These are phyloP conservation scores for Epizoanthus ramosus DNA, from an alignment of 92 coral and sea anemone genomes.

Conservation along the genomic window DNA sequence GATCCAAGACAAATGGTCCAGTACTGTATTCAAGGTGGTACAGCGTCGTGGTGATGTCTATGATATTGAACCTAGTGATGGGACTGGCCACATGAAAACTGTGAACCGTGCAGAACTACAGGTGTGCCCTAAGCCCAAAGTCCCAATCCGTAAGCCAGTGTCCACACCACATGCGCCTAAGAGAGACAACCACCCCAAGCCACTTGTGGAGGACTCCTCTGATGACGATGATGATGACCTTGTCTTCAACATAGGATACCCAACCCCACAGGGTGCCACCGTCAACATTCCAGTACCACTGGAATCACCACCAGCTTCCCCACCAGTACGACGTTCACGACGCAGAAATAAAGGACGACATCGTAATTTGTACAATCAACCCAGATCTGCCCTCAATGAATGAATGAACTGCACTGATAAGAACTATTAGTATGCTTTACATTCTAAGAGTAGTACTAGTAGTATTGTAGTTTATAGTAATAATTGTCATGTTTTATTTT, in stretches of 20 bases:
- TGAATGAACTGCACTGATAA: neutral
- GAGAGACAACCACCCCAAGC: neutral
- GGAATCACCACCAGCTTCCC: conserved; percentile 5
- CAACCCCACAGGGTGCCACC: neutral
- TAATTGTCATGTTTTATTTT: neutral
- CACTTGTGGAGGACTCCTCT: conserved; percentile 13
- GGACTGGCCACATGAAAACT: conserved; percentile 44
- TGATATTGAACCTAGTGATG: conserved; percentile 52
- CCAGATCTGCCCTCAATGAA: conserved; percentile 9
- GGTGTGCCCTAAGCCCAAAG: conserved; percentile 36
- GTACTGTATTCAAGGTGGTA: conserved; percentile 20
- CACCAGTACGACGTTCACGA: conserved; percentile 43
- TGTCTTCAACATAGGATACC: neutral
- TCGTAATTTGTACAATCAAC: conserved; percentile 33
- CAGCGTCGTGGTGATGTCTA: neutral
- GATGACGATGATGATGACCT: conserved; percentile 20
- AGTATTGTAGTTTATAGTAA: neutral
- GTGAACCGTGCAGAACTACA: conserved; percentile 59
- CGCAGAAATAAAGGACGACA: conserved; percentile 53
- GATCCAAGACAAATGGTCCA: conserved; percentile 56
- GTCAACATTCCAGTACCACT: neutral
- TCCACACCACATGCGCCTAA: neutral
- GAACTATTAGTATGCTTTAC: no score
- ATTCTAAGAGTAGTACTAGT: no score
- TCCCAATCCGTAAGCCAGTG: conserved; percentile 7